A percentile compares a stretch with the other conserved stretches of the same genome.
Evolutionary conservation across 2,888 invertebrate species (phyloP).

Genomic region (Meteorus colon): DNA sequence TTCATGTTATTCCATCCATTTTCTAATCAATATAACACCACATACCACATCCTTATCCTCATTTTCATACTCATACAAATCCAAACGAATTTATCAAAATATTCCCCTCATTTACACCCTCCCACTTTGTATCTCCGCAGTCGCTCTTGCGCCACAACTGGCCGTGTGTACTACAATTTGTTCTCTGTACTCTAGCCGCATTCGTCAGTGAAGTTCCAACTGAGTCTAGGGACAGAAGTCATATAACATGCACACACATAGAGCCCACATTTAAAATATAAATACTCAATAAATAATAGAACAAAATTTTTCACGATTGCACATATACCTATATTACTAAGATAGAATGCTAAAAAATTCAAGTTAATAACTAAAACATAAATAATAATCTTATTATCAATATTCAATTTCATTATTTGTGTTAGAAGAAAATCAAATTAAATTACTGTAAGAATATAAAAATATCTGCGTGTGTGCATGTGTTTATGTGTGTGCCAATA

Average conservation of each 20-base stretch:
- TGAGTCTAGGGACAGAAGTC: neutral
- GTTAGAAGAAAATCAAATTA: no score
- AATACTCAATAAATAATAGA: neutral
- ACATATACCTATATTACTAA: no score
- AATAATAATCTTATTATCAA: no score
- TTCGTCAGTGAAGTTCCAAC: neutral
- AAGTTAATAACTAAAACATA: no score
- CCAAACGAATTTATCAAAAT: neutral
- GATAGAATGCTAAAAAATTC: no score
- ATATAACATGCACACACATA: neutral
- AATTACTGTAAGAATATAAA: no score
- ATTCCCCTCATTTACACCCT: neutral
- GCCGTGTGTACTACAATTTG: neutral
- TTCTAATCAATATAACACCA: neutral
- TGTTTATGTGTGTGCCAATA: no score
- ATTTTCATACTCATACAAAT: neutral
- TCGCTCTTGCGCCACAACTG: constrained; percentile 8
- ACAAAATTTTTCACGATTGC: neutral
- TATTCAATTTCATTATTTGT: no score
- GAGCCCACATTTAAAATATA: neutral
- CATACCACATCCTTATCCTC: neutral
- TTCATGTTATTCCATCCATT: no score
- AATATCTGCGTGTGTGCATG: no score
- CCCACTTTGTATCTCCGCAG: neutral
- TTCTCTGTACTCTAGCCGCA: neutral